Evolutionary conservation across 2,888 invertebrate species (phyloP).

Genomic region (Diaphora mendica): DNA sequence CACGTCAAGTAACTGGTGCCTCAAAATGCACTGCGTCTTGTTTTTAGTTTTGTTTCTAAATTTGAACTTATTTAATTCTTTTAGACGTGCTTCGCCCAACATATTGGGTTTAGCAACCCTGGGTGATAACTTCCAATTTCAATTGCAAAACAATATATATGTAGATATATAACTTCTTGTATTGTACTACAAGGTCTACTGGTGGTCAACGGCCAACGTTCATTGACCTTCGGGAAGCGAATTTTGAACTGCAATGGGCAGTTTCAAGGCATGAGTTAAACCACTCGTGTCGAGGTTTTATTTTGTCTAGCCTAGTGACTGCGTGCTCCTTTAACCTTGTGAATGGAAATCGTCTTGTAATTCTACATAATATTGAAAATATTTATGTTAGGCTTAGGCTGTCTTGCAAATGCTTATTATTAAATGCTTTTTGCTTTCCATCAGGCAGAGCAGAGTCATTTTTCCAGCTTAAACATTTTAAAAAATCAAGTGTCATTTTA

Average conservation of each 20-base stretch:
- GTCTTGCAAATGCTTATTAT: neutral
- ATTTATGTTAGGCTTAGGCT: neutral
- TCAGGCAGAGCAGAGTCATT: too few species aligned
- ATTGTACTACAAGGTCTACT: constrained; percentile 1
- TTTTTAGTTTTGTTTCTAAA: too few species aligned
- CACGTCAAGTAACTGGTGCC: too few species aligned
- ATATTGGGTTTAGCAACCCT: neutral
- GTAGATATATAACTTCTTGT: neutral
- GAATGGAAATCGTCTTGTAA: constrained; percentile 6
- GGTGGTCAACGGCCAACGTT: constrained; percentile 1
- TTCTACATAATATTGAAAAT: neutral
- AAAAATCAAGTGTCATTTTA: too few species aligned
- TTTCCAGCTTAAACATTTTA: too few species aligned
- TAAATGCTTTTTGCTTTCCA: too few species aligned
- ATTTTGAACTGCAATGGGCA: neutral
- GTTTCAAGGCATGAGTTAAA: neutral
- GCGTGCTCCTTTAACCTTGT: constrained; percentile 13
- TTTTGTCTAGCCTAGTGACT: constrained; percentile 19
- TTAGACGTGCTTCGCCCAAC: neutral
- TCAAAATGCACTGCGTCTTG: too few species aligned
- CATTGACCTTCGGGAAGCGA: constrained; percentile 1
- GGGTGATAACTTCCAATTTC: neutral
- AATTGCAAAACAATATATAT: too few species aligned
- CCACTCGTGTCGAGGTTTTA: constrained; percentile 8
- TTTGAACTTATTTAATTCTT: neutral